These are phyloP conservation scores for Oxytorus armatus DNA, from an alignment of 2,888 invertebrate genomes.

Conservation along the genomic window DNA sequence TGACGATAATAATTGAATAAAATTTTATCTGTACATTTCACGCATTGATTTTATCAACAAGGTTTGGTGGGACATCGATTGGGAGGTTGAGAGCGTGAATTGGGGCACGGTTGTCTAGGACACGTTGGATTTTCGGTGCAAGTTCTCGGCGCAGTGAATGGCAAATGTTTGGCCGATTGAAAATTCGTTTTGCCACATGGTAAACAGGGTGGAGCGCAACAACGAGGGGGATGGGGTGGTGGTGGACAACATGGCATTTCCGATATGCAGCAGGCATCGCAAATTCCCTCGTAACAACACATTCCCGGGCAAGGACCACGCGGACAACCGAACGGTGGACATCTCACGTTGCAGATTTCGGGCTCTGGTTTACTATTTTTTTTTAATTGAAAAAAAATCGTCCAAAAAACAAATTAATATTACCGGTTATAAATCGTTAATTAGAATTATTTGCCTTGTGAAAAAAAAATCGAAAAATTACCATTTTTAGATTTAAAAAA, in stretches of 20 bases:
- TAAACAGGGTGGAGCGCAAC: conserved; percentile 69
- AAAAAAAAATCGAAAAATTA: too few relatives aligned
- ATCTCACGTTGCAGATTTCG: conserved; percentile 76
- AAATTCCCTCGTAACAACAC: conserved; percentile 71
- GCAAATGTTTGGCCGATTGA: conserved; percentile 37
- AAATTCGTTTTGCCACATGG: conserved; percentile 51
- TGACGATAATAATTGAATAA: too few relatives aligned
- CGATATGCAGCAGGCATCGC: conserved; percentile 75
- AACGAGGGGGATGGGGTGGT: conserved; percentile 64
- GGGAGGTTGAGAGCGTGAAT: conserved; percentile 20
- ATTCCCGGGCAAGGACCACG: conserved; percentile 77
- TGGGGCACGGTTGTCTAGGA: conserved; percentile 29
- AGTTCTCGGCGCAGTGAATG: conserved; percentile 46
- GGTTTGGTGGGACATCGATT: conserved; percentile 26
- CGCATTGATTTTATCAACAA: conserved; percentile 49
- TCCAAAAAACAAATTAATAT: too few relatives aligned
- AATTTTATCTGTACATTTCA: too few relatives aligned
- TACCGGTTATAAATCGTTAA: too few relatives aligned
- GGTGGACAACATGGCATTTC: conserved; percentile 73
- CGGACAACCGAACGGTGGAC: conserved; percentile 78
- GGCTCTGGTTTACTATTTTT: conserved; percentile 77
- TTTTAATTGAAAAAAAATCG: not conserved
- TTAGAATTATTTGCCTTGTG: too few relatives aligned
- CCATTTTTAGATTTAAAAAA: too few relatives aligned
- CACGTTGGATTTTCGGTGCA: conserved; percentile 54